Evolutionary conservation across 2,888 invertebrate species (phyloP).

Genomic region (Eupithecia pulchellata): DNA sequence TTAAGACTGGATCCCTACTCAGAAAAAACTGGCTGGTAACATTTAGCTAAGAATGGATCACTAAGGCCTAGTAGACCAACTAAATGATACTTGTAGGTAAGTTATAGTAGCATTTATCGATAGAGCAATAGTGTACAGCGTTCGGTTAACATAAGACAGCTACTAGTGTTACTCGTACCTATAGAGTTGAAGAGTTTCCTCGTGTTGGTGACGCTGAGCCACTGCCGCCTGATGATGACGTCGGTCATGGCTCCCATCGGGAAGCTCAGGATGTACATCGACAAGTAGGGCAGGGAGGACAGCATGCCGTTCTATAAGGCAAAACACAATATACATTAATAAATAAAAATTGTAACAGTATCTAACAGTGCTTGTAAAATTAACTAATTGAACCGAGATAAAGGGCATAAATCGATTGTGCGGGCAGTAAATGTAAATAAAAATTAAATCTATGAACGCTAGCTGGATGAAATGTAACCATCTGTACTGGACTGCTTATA

Average conservation of each 20-base stretch:
- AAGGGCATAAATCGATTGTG: not conserved
- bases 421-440: not conserved
- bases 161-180: constrained; percentile 69
- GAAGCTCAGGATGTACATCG: constrained; percentile 90
- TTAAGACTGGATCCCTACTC: not conserved
- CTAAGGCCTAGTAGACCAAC: not conserved
- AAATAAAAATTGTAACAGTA: not conserved
- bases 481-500: not conserved
- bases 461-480: not conserved
- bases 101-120: not conserved
- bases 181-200: constrained; percentile 89
- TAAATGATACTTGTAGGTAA: not conserved
- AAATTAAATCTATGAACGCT: not conserved
- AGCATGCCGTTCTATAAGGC: constrained; percentile 86
- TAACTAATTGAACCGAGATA: not conserved
- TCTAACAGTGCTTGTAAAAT: not conserved
- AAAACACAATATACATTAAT: not conserved
- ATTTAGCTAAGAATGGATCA: not conserved
- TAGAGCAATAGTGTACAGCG: not conserved
- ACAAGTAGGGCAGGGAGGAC: constrained; percentile 90
- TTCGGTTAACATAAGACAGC: not conserved
- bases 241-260: constrained; percentile 89
- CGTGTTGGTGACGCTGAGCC: constrained; percentile 80
- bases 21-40: not conserved
- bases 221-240: constrained; percentile 80